phyloP scores from a whole-genome alignment of 2,888 invertebrate species.

The Sminthurinus aureus region DNA sequence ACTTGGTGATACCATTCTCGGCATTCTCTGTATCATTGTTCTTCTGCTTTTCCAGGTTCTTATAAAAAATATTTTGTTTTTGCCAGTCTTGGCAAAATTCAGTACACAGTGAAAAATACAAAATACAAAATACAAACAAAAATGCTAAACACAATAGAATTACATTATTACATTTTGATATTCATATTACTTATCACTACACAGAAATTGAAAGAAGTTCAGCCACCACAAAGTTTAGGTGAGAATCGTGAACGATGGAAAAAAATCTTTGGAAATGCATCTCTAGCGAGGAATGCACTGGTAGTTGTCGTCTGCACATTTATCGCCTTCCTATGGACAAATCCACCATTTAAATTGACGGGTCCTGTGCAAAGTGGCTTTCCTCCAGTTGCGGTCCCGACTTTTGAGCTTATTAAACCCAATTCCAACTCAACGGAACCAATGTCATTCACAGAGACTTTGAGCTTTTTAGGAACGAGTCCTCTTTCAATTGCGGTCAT shows the following conservation, averaged over 20 bases:
- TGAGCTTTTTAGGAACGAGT: slow-evolving; percentile 74
- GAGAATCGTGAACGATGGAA: slow-evolving; percentile 59
- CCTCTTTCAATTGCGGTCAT: slow-evolving; percentile 87
- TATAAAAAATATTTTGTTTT: not conserved
- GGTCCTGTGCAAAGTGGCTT: slow-evolving; percentile 68
- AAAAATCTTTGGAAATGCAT: slow-evolving; percentile 76
- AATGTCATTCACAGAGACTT: slow-evolving; percentile 44
- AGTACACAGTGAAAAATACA: too few relatives aligned
- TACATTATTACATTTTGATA: not conserved
- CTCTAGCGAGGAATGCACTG: slow-evolving; percentile 84
- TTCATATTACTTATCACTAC: too few relatives aligned
- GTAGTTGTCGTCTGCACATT: slow-evolving; percentile 73
- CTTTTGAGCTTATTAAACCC: slow-evolving; percentile 70
- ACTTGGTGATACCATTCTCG: slow-evolving; percentile 48
- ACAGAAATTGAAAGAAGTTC: slow-evolving; percentile 34
- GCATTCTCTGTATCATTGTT: slow-evolving; percentile 73
- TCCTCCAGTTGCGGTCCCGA: slow-evolving; percentile 74
- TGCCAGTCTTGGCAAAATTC: not conserved
- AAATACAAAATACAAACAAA: too few relatives aligned
- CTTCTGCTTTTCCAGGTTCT: slow-evolving; percentile 67
- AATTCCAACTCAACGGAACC: slow-evolving; percentile 24
- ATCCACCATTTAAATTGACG: slow-evolving; percentile 76
- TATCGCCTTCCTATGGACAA: slow-evolving; percentile 68
- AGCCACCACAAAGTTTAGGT: slow-evolving; percentile 58
- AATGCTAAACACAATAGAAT: too few relatives aligned